Evolutionary conservation across 2,113 vertebrate genomes (phyloP), one percentile per base, ranked within the genome.

Genomic region (Neofelis nebulosa): DNA sequence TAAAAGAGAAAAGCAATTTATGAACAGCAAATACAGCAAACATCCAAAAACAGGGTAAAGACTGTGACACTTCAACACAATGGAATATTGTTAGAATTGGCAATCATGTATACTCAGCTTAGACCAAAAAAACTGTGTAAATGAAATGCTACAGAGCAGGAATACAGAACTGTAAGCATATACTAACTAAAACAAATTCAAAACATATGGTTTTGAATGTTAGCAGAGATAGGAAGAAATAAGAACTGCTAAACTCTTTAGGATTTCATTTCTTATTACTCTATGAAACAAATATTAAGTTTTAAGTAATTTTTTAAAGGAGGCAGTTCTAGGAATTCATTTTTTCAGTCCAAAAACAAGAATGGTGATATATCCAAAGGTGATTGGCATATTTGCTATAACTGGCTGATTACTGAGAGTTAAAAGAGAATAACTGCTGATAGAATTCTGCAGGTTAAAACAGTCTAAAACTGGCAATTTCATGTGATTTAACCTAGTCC

Each of bases 261-360:
- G 38, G 10, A 82, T 57, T 65, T 85, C 45, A 27, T 76, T 57
- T 86, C 38, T 78, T 83, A 78, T 73, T 90, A 91, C 45, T 82
- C 13, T 91, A 57, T 61, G 31, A 97, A 94, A 91, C 31, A 71
- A 83, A 87, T 61, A 74, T 11, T 41, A 82, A 33, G 7, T 94
- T 96, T 89, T 76, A 71, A 78, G 48, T 41, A 76, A 45, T 96
- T 79, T 91, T 88, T 78, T 48, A 74, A 95, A 83, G 10, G 8
- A 83, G 33, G 13, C 19, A 97, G 27, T 41, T 89, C 61, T 89
- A 95, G 15, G 21, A 97, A 92, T 65, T 95, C 41, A 85, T 71
- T 50, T 91, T 71, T 71, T 57, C 66, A 91, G 23, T 63, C 4
- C 57, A 36, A 91, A 89, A 97, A 29, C 1, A 66, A 95, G 31